A percentile compares a stretch with the other conserved stretches of the same genome.
Conservation (phyloP, 2,113 vertebrate species). For the Dasyornis broadbenti region DNA sequence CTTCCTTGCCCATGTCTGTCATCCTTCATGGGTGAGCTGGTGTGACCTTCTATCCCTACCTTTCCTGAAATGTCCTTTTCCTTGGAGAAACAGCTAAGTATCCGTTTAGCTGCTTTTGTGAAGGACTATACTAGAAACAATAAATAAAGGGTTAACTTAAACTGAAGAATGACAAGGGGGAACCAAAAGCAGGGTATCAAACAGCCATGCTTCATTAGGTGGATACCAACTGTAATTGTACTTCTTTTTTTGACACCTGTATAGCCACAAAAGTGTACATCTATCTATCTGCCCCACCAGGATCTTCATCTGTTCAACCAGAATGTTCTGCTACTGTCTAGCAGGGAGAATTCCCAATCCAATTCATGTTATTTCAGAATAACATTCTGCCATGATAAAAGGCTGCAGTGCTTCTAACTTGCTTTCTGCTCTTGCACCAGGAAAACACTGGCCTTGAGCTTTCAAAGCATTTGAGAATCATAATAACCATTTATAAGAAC, state of each 20-base stretch:
- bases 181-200: background rate
- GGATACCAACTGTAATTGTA: background rate
- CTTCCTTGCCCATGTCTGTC: background rate
- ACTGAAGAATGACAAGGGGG: background rate
- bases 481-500: conserved; percentile 55
- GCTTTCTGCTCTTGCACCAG: background rate
- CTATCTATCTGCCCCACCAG: background rate
- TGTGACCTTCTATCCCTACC: background rate
- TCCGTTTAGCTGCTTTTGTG: background rate
- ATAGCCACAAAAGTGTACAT: background rate
- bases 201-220: background rate
- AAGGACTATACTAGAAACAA: background rate
- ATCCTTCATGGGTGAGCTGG: background rate
- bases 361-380: background rate
- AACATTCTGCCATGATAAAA: background rate
- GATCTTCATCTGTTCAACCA: conserved; percentile 8
- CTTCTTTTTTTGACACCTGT: conserved; percentile 29
- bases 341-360: conserved; percentile 2
- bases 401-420: background rate
- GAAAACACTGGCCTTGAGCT: conserved; percentile 6
- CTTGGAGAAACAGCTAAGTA: background rate
- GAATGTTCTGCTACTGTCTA: background rate
- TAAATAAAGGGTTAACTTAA: background rate
- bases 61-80: background rate
- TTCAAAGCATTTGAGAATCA: conserved; percentile 41